phyloP scores from a whole-genome alignment of 2,888 invertebrate species.

The Oxyteleia sp. region DNA sequence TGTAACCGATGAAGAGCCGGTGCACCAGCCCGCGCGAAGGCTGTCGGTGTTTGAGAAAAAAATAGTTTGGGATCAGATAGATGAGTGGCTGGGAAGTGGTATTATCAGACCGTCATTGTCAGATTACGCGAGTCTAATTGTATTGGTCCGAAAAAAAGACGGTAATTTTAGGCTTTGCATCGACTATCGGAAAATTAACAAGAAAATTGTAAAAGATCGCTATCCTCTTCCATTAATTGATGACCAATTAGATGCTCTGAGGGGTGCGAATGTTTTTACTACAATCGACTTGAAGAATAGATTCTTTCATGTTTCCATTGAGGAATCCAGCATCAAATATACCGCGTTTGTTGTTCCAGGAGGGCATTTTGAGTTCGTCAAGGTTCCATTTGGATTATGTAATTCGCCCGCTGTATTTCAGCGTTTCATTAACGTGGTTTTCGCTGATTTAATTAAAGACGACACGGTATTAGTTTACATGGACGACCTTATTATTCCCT shows the following conservation, averaged over 20 bases:
- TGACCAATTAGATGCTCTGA: neutral
- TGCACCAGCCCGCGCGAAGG: slow-evolving; percentile 69
- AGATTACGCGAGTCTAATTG: slow-evolving; percentile 66
- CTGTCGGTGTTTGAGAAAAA: slow-evolving; percentile 64
- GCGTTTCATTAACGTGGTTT: neutral
- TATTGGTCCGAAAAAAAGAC: slow-evolving; percentile 74
- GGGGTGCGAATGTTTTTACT: neutral
- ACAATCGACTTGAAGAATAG: neutral
- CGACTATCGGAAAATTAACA: slow-evolving; percentile 79
- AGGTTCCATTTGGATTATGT: neutral
- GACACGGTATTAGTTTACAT: slow-evolving; percentile 1
- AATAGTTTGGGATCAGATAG: slow-evolving; percentile 52
- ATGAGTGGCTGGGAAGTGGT: slow-evolving; percentile 1
- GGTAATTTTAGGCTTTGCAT: slow-evolving; percentile 75
- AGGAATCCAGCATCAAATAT: slow-evolving; percentile 5
- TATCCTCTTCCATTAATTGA: slow-evolving; percentile 29
- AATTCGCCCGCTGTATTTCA: slow-evolving; percentile 2
- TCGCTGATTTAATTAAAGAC: slow-evolving; percentile 1
- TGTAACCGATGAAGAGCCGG: slow-evolving; percentile 20
- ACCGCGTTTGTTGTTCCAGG: slow-evolving; percentile 17
- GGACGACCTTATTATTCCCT: slow-evolving; percentile 26
- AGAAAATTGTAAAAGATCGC: slow-evolving; percentile 77
- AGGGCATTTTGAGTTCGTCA: slow-evolving; percentile 23
- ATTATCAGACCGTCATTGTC: slow-evolving; percentile 13
- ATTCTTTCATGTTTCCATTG: neutral